Evolutionary conservation across 2,113 vertebrate species (phyloP).

Genomic region (Podarcis muralis): DNA sequence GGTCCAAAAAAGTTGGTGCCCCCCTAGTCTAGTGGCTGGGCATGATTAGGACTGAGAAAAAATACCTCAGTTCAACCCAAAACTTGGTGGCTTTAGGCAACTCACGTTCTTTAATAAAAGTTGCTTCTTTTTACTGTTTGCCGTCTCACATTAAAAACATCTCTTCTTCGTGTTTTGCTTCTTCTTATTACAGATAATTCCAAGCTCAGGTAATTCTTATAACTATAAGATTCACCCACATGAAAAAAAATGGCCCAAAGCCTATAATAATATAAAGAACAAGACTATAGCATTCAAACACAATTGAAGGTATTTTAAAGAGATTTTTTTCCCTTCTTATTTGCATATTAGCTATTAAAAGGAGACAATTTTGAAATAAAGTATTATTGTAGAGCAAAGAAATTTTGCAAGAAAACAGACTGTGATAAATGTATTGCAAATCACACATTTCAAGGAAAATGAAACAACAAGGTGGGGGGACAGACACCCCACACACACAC

Average conservation of each 20-base stretch:
- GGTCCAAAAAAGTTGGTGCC: too few species aligned
- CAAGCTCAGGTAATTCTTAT: not conserved
- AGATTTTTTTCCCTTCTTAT: not conserved
- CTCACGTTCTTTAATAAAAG: not conserved
- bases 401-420: too few species aligned
- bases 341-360: not conserved
- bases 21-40: not conserved
- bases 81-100: not conserved
- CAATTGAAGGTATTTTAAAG: not conserved
- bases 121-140: not conserved
- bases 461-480: too few species aligned
- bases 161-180: not conserved
- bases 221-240: not conserved
- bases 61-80: not conserved
- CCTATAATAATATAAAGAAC: not conserved
- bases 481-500: too few species aligned
- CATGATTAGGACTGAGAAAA: not conserved
- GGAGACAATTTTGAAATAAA: not conserved
- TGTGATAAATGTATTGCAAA: too few species aligned
- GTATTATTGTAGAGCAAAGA: not conserved
- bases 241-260: not conserved
- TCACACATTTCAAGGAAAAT: too few species aligned
- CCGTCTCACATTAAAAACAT: not conserved
- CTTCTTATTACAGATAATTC: not conserved
- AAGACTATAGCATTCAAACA: not conserved